A percentile compares a stretch with the other conserved stretches of the same genome.
phyloP scores from a whole-genome alignment of 2,888 invertebrate genomes.

The Fragum fragum region DNA sequence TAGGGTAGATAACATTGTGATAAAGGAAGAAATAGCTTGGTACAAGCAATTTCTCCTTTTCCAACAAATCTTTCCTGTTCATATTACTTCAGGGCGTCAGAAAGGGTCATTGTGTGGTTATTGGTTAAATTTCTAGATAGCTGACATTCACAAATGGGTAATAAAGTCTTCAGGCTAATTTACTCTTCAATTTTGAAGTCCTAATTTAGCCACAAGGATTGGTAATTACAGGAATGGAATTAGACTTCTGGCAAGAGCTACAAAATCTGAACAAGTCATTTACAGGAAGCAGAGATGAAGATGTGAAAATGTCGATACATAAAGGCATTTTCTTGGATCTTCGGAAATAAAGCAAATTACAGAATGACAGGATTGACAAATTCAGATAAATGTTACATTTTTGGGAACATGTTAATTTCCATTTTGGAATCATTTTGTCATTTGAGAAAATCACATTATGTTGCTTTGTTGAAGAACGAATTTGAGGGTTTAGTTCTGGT shows the following conservation, averaged over 20 bases:
- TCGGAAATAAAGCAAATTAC: slow-evolving; percentile 12
- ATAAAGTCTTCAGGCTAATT: neutral
- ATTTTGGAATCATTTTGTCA: slow-evolving; percentile 6
- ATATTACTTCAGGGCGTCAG: too few species aligned
- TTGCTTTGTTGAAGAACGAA: neutral
- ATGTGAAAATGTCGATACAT: slow-evolving; percentile 7
- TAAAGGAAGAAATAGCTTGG: too few species aligned
- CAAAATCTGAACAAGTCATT: slow-evolving; percentile 14
- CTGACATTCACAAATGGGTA: too few species aligned
- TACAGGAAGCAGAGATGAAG: neutral
- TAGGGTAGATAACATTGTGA: too few species aligned
- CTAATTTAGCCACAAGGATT: slow-evolving; percentile 3
- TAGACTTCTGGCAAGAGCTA: slow-evolving; percentile 1
- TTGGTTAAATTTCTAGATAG: too few species aligned
- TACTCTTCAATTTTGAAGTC: neutral
- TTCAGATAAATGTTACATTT: slow-evolving; percentile 18
- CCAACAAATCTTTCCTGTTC: too few species aligned
- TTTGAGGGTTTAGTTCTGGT: neutral
- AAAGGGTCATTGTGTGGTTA: too few species aligned
- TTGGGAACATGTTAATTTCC: slow-evolving; percentile 3
- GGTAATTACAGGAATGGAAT: slow-evolving; percentile 4
- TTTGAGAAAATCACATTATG: neutral
- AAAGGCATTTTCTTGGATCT: slow-evolving; percentile 23
- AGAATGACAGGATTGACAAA: slow-evolving; percentile 25
- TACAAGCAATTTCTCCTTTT: too few species aligned